phyloP scores from a whole-genome alignment of 2,888 invertebrate genomes.

The Cyaniris semiargus region DNA sequence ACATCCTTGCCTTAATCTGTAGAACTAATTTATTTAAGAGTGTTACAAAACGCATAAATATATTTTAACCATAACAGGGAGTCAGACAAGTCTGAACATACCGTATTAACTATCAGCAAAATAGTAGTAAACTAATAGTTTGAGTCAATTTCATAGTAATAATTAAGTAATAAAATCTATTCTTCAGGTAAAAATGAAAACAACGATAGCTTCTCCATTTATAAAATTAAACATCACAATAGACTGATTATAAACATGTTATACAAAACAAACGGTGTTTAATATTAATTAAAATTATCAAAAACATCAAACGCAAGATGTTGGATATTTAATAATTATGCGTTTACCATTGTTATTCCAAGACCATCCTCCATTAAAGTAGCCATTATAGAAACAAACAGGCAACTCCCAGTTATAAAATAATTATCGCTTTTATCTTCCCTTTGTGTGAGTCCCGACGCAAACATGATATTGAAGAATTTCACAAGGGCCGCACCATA shows the following conservation, averaged over 20 bases:
- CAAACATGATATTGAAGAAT: conserved; percentile 62
- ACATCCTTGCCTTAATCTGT: too few species aligned
- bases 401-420: conserved; percentile 74
- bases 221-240: not conserved
- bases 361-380: conserved; percentile 69
- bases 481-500: conserved; percentile 51
- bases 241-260: not conserved
- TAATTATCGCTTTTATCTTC: conserved; percentile 77
- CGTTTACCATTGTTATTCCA: conserved; percentile 62
- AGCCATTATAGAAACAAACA: conserved; percentile 80
- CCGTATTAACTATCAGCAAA: too few species aligned
- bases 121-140: too few species aligned
- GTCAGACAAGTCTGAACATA: not conserved
- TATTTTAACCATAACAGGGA: not conserved
- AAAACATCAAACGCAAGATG: conserved; percentile 47
- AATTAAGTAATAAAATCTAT: too few species aligned
- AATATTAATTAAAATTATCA: conserved; percentile 38
- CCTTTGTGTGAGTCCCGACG: conserved; percentile 54
- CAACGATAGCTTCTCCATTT: not conserved
- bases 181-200: not conserved
- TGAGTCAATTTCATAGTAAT: too few species aligned
- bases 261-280: conserved; percentile 11
- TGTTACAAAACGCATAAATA: not conserved
- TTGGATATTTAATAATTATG: conserved; percentile 70
- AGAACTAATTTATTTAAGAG: not conserved